Conservation (phyloP, 2,113 vertebrate genomes). For the Protobothrops flavoviridis region DNA sequence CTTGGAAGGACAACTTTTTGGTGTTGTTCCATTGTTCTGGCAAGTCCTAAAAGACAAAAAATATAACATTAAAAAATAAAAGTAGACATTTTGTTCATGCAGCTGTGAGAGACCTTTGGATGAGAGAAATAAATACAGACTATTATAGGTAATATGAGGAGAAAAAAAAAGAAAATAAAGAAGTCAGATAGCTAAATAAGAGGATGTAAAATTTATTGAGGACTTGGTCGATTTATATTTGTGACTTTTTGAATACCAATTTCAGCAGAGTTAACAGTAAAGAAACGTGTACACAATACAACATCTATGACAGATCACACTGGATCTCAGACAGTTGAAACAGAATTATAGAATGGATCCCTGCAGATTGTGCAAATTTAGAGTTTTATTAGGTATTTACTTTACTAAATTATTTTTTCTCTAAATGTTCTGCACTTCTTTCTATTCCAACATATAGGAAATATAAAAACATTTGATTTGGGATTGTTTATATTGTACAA, state of each 20-base stretch:
- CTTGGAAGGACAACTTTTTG: slow-evolving; percentile 70
- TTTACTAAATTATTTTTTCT: not conserved
- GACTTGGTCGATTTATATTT: not conserved
- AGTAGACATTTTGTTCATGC: not conserved
- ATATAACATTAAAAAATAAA: not conserved
- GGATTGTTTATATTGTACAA: not conserved
- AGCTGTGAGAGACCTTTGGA: not conserved
- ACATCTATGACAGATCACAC: not conserved
- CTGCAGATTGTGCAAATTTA: not conserved
- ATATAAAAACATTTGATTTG: not conserved
- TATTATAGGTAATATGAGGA: not conserved
- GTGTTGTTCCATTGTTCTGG: slow-evolving; percentile 71
- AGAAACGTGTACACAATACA: not conserved
- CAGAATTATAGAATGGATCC: not conserved
- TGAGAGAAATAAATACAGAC: not conserved
- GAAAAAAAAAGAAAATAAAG: not conserved
- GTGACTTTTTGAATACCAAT: not conserved
- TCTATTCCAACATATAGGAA: not conserved
- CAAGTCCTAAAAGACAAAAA: slow-evolving; percentile 62
- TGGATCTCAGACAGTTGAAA: not conserved
- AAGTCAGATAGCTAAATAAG: not conserved
- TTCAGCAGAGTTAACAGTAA: not conserved
- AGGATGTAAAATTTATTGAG: not conserved
- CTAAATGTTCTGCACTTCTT: not conserved
- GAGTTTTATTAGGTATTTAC: not conserved